These are phyloP conservation scores for Augiades crinisus DNA, from an alignment of 2,888 invertebrate species.

Conservation along the genomic window DNA sequence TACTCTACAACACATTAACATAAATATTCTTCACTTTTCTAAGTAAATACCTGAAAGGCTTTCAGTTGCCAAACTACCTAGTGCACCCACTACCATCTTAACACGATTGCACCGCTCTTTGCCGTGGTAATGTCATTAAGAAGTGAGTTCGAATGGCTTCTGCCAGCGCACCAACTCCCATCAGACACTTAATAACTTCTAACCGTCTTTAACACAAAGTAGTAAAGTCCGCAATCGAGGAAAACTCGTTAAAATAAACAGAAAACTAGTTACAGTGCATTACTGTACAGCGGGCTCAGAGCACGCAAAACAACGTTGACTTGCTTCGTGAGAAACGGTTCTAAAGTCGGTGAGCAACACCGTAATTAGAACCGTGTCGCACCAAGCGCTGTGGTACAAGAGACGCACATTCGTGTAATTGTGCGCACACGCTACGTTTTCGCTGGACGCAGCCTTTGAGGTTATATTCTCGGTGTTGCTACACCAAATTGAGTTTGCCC, in stretches of 20 bases:
- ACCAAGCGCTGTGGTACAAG: conserved; percentile 35
- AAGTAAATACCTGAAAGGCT: conserved; percentile 1
- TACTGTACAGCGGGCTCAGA: conserved; percentile 33
- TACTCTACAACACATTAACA: not conserved
- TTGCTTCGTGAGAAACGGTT: conserved; percentile 48
- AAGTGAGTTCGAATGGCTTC: conserved; percentile 47
- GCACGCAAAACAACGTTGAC: conserved; percentile 47
- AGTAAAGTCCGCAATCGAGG: conserved; percentile 39
- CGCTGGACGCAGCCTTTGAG: conserved; percentile 72
- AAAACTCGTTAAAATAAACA: conserved; percentile 31
- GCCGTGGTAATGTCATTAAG: conserved; percentile 51
- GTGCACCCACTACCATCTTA: conserved; percentile 30
- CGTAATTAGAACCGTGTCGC: conserved; percentile 48
- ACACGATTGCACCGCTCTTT: conserved; percentile 40
- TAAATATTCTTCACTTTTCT: not conserved
- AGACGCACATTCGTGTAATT: conserved; percentile 50
- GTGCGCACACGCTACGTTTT: conserved; percentile 58
- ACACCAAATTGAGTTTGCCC: conserved; percentile 19
- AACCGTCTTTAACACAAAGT: conserved; percentile 28
- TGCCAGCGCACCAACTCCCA: conserved; percentile 33
- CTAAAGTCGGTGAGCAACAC: conserved; percentile 39
- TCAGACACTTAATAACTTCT: conserved; percentile 25
- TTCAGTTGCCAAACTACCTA: not conserved
- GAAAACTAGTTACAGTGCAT: conserved; percentile 41
- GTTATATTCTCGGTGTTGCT: conserved; percentile 66